phyloP scores from a whole-genome alignment of 2,888 invertebrate genomes.

The Melolontha melolontha region DNA sequence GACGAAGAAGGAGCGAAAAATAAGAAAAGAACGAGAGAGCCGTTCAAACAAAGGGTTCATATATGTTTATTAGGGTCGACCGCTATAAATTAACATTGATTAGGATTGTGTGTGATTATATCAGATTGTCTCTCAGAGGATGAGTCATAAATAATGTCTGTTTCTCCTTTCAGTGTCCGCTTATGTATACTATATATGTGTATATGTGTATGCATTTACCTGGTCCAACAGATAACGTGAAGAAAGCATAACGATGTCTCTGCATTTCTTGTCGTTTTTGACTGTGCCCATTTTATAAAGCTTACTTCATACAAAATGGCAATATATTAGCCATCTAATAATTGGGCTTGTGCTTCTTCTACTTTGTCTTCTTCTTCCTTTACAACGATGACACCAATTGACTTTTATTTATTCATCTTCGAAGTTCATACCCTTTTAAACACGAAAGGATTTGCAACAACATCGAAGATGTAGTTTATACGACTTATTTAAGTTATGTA shows the following conservation, averaged over 20 bases:
- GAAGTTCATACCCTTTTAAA: too few species aligned
- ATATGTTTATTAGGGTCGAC: conserved; percentile 64
- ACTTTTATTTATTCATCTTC: too few species aligned
- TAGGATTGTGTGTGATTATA: conserved; percentile 66
- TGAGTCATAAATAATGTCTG: conserved; percentile 64
- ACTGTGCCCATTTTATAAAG: conserved; percentile 24
- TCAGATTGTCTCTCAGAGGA: conserved; percentile 64
- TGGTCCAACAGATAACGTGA: conserved; percentile 49
- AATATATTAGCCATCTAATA: conserved; percentile 43
- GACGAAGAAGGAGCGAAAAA: conserved; percentile 6
- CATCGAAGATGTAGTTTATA: too few species aligned
- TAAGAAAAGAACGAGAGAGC: conserved; percentile 40
- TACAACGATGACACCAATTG: too few species aligned
- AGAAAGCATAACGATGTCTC: conserved; percentile 52
- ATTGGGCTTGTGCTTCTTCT: conserved; percentile 21
- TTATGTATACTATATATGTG: not conserved
- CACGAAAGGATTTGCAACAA: not conserved
- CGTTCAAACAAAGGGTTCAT: conserved; percentile 64
- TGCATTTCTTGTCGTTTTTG: conserved; percentile 41
- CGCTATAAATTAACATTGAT: conserved; percentile 67
- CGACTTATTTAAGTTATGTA: too few species aligned
- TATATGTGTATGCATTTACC: not conserved
- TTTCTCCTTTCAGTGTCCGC: not conserved
- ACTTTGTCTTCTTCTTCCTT: not conserved
- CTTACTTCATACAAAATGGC: conserved; percentile 33